Percentiles rank a stretch among this genome's conserved stretches.
These are phyloP conservation scores for Cotesia vestalis DNA, from an alignment of 1,140 invertebrate species.

Conservation along the genomic window DNA sequence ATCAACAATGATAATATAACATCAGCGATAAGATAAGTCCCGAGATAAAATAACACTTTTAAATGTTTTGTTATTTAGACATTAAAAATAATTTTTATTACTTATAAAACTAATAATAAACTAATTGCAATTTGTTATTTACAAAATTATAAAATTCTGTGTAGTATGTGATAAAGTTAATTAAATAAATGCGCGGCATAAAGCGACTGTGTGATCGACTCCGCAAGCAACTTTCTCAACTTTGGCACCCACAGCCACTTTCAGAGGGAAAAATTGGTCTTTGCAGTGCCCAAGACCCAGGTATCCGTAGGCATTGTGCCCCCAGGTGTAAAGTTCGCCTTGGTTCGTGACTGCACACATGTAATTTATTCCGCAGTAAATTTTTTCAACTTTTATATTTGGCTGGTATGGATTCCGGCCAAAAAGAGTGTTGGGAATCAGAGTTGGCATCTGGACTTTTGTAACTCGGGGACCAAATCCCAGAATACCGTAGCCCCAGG, in stretches of 20 bases:
- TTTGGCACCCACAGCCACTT: slow-evolving; percentile 79
- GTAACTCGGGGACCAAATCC: slow-evolving; percentile 85
- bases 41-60: slow-evolving; percentile 1
- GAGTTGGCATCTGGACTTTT: slow-evolving; percentile 71
- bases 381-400: slow-evolving; percentile 70
- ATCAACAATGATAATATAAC: slow-evolving; percentile 22
- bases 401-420: slow-evolving; percentile 84
- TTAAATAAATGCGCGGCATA: slow-evolving; percentile 76
- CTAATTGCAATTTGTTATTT: slow-evolving; percentile 1
- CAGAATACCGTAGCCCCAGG: slow-evolving; percentile 93
- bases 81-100: not conserved
- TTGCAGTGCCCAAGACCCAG: slow-evolving; percentile 82
- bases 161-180: slow-evolving; percentile 48
- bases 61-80: not conserved
- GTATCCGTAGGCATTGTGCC: slow-evolving; percentile 82
- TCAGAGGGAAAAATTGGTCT: slow-evolving; percentile 89
- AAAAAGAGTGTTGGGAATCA: slow-evolving; percentile 83
- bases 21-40: slow-evolving; percentile 37
- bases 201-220: slow-evolving; percentile 83
- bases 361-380: slow-evolving; percentile 80
- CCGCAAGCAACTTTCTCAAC: slow-evolving; percentile 80
- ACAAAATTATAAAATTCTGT: slow-evolving; percentile 12
- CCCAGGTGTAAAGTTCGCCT: slow-evolving; percentile 91
- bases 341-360: slow-evolving; percentile 81
- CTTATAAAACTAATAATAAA: not conserved